phyloP scores from a whole-genome alignment of 1,140 invertebrate genomes.

The Drosophila mauritiana region DNA sequence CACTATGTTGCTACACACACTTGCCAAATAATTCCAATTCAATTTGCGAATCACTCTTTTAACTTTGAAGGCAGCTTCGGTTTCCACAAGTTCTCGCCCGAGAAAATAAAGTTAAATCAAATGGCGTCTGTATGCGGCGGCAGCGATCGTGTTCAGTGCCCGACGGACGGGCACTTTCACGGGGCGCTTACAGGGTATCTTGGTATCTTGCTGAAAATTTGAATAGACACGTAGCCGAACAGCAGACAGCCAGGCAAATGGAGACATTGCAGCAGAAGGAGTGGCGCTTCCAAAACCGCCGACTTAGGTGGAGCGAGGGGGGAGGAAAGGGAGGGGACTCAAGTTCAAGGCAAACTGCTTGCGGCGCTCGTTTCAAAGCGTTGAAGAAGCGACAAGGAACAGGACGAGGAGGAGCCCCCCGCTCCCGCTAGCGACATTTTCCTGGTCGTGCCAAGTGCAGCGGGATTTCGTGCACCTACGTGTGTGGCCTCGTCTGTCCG shows the following conservation, averaged over 20 bases:
- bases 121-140: neutral
- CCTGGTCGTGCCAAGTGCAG: slow-evolving; percentile 24
- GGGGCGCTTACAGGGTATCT: slow-evolving; percentile 29
- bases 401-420: neutral
- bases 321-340: neutral
- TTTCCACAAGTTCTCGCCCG: slow-evolving; percentile 2
- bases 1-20: slow-evolving; percentile 17
- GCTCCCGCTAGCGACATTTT: neutral
- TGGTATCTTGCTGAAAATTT: slow-evolving; percentile 38
- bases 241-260: slow-evolving; percentile 43
- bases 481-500: slow-evolving; percentile 30
- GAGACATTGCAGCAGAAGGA: slow-evolving; percentile 28
- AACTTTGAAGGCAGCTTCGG: slow-evolving; percentile 7
- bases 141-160: neutral
- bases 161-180: neutral
- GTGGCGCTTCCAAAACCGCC: slow-evolving; percentile 23
- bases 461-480: slow-evolving; percentile 26
- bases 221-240: slow-evolving; percentile 52
- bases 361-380: slow-evolving; percentile 17
- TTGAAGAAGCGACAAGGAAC: slow-evolving; percentile 5
- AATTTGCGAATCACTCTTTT: slow-evolving; percentile 31
- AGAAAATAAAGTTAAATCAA: slow-evolving; percentile 6
- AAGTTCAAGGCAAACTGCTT: slow-evolving; percentile 37
- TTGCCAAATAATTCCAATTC: slow-evolving; percentile 70
- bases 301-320: too few species aligned